phyloP scores from a whole-genome alignment of 2,113 vertebrate genomes.

The Tyrannus savana region DNA sequence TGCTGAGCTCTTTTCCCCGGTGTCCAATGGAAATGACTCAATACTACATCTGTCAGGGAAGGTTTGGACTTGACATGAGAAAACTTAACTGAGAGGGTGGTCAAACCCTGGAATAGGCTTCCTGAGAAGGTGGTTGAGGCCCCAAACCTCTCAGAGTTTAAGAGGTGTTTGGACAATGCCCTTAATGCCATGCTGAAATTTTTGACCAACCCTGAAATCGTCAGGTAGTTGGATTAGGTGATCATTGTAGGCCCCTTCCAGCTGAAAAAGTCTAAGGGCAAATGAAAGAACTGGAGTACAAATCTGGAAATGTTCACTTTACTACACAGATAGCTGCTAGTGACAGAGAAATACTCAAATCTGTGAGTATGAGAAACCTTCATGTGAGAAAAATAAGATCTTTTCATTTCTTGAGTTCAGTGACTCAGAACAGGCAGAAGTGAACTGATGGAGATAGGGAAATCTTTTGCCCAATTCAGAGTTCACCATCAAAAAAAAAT shows the following conservation, averaged over 20 bases:
- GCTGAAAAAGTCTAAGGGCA: background rate
- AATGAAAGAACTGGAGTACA: background rate
- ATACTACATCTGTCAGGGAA: background rate
- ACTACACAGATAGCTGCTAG: background rate
- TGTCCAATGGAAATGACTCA: too few species aligned
- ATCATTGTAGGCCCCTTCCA: background rate
- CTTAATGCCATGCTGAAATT: background rate
- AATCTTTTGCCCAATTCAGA: background rate
- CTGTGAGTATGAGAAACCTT: background rate
- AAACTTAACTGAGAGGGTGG: background rate
- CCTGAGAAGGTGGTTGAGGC: too few species aligned
- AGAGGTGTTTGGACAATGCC: background rate
- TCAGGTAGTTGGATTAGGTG: too few species aligned
- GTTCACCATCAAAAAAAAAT: background rate
- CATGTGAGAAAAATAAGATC: background rate
- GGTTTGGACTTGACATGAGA: background rate
- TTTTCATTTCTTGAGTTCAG: constrained; percentile 34
- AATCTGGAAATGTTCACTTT: background rate
- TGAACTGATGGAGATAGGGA: background rate
- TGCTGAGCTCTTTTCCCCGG: background rate
- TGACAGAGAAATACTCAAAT: background rate
- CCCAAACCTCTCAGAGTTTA: background rate
- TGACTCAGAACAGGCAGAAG: constrained; percentile 2
- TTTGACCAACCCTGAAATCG: background rate
- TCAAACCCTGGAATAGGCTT: background rate